phyloP scores from a whole-genome alignment of 2,888 invertebrate genomes.

The Cataglyphis cursor region DNA sequence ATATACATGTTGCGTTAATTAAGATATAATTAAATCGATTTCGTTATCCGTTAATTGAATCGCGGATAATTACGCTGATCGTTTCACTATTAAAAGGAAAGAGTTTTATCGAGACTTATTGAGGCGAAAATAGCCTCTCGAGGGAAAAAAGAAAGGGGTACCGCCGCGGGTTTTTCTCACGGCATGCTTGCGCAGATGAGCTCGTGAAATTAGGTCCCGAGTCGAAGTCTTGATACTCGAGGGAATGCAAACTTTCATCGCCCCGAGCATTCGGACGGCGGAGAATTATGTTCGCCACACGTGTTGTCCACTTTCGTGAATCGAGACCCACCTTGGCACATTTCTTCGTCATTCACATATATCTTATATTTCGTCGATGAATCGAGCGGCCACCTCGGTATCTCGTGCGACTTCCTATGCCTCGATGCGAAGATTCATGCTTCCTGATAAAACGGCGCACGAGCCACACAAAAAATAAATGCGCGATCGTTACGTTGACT shows the following conservation, averaged over 20 bases:
- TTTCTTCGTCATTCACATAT: not conserved
- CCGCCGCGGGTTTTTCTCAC: constrained; percentile 54
- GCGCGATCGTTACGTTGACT: constrained; percentile 43
- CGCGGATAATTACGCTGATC: not conserved
- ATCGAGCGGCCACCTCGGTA: not conserved
- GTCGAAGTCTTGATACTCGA: constrained; percentile 54
- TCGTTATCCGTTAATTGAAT: not conserved
- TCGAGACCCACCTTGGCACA: constrained; percentile 56
- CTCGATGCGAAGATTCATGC: not conserved
- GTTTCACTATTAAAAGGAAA: constrained; percentile 27
- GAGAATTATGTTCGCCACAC: constrained; percentile 67
- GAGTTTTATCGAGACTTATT: constrained; percentile 19
- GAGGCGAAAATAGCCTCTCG: constrained; percentile 38
- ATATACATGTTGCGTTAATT: not conserved
- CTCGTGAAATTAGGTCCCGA: constrained; percentile 72
- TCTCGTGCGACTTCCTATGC: not conserved
- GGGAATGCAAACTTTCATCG: constrained; percentile 75
- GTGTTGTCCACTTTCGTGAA: constrained; percentile 73
- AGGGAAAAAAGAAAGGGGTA: constrained; percentile 22
- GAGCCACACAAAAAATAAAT: constrained; percentile 40
- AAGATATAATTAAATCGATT: not conserved
- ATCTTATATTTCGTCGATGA: not conserved
- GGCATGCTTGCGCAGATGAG: constrained; percentile 54
- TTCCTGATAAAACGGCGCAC: constrained; percentile 35
- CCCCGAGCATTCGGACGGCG: constrained; percentile 67